These are phyloP conservation scores for Linyphia triangularis DNA, from an alignment of 2,888 invertebrate genomes.

Conservation along the genomic window DNA sequence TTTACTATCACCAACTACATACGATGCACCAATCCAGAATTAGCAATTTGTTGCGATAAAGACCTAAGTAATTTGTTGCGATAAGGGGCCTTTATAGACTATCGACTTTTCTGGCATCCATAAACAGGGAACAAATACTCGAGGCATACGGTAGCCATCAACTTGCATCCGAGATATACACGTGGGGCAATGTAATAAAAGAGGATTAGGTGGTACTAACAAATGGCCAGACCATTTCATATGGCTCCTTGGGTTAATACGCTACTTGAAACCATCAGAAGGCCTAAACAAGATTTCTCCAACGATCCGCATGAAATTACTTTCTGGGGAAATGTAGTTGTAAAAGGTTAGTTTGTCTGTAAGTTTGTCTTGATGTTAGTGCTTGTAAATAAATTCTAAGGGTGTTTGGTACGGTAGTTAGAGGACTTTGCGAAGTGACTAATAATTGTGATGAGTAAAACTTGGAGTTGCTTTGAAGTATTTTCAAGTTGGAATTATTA, in stretches of 20 bases:
- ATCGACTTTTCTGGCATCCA: neutral
- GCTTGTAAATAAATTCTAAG: too few species aligned
- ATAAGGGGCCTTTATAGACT: neutral
- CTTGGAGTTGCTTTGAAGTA: too few species aligned
- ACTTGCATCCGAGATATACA: neutral
- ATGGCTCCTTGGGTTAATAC: constrained; percentile 6
- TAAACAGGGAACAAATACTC: neutral
- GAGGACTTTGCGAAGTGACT: too few species aligned
- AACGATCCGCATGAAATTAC: neutral
- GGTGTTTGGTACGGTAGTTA: too few species aligned
- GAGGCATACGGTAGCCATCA: too few species aligned
- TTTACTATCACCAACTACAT: neutral
- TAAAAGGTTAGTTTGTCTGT: too few species aligned
- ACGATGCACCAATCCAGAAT: neutral
- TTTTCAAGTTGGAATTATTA: too few species aligned
- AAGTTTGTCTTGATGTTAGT: too few species aligned
- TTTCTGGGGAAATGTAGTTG: neutral
- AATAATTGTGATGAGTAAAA: too few species aligned
- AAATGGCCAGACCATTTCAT: neutral
- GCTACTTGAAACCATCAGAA: constrained; percentile 12
- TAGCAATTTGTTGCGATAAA: neutral
- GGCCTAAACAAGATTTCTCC: neutral
- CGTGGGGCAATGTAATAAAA: constrained; percentile 14
- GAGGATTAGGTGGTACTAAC: constrained; percentile 8
- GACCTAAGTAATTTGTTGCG: neutral